Percentiles rank a stretch among this genome's conserved stretches.
Evolutionary conservation across 1,140 invertebrate genomes (phyloP).

Genomic region (fruit fly (Drosophila melanogaster)): Release_6_plus_ISO1_MT NT_037436.4:13612001-13612500

Average conservation of each 20-base stretch:
- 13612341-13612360: conserved; percentile 69
- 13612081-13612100: not conserved
- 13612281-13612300: conserved; percentile 84
- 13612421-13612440: conserved; percentile 70
- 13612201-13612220: conserved; percentile 82
- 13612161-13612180: conserved; percentile 69
- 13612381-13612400: conserved; percentile 21
- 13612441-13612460: conserved; percentile 80
- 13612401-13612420: conserved; percentile 20
- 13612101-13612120: not conserved
- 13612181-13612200: conserved; percentile 77
- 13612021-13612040: conserved; percentile 83
- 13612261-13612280: conserved; percentile 74
- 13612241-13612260: conserved; percentile 63
- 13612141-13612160: conserved; percentile 11
- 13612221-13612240: conserved; percentile 82
- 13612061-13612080: conserved; percentile 1
- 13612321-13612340: not conserved
- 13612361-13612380: conserved; percentile 69
- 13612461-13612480: conserved; percentile 61
- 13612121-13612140: not conserved
- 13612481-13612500: conserved; percentile 6
- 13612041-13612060: conserved; percentile 65
- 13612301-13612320: conserved; percentile 27
- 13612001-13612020: conserved; percentile 82